A percentile compares a stretch with the other conserved stretches of the same genome.
Evolutionary conservation across 2,797 vertebrate species (phyloP).

Genomic region (Geotrypetes seraphini): DNA sequence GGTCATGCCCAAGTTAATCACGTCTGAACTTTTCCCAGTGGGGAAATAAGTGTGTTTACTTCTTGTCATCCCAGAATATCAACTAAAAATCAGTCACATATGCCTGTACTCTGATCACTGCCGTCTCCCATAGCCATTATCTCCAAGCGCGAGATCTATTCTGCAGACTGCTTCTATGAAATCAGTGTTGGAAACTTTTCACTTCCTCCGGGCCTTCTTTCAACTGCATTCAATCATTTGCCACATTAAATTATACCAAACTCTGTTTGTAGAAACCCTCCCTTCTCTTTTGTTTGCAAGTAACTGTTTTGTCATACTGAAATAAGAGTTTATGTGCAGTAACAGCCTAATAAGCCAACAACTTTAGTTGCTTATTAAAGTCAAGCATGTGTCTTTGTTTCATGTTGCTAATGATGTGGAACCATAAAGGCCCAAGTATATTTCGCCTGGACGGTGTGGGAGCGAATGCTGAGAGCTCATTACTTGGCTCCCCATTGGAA

Average conservation of each 20-base stretch:
- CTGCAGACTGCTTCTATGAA: constrained; percentile 34
- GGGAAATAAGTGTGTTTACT: constrained; percentile 55
- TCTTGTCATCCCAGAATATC: constrained; percentile 57
- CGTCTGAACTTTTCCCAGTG: constrained; percentile 62
- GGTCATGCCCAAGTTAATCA: constrained; percentile 68
- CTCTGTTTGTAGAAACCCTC: constrained; percentile 23
- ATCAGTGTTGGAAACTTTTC: constrained; percentile 47
- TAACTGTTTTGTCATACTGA: constrained; percentile 56
- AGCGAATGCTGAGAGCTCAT: constrained; percentile 76
- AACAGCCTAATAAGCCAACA: constrained; percentile 73
- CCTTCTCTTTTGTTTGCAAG: constrained; percentile 30
- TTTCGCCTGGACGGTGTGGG: constrained; percentile 72
- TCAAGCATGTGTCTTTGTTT: constrained; percentile 82
- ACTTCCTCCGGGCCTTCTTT: constrained; percentile 23
- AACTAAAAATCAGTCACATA: constrained; percentile 59
- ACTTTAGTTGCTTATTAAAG: constrained; percentile 78
- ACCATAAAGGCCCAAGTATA: constrained; percentile 62
- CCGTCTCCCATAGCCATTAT: constrained; percentile 28
- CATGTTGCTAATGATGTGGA: constrained; percentile 81
- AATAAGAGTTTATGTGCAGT: constrained; percentile 64
- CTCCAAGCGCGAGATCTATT: constrained; percentile 38
- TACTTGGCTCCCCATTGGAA: constrained; percentile 77
- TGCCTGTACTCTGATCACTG: constrained; percentile 37
- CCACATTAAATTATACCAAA: constrained; percentile 39
- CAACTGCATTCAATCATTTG: constrained; percentile 33